Base-by-base conservation (phyloP, 2,888 invertebrate genomes). In the Harpalus rubripes region DNA sequence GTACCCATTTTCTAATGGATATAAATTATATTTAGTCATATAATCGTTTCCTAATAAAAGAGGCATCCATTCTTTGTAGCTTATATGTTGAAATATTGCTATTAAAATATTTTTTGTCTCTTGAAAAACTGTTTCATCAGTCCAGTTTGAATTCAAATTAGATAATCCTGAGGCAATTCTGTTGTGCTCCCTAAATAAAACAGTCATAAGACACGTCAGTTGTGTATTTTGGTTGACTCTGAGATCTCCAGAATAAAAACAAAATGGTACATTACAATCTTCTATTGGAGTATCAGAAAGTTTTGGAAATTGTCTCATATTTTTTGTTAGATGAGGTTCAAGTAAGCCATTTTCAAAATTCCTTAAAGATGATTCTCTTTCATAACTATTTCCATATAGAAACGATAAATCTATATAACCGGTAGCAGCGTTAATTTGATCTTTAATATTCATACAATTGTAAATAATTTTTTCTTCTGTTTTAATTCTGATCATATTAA, bases 161-260 rank as follows among this genome's bases (percentile, higher is more conserved):
- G 88, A 86, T 80, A 92, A 88, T 16, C 88, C 88, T 2, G 87
- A 87, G 12, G 92, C 91, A 6, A 92, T 86, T 58, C 91, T 88
- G 87, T 92, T 92, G 88, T 92, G 92, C 86, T 92, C 92, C 85
- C 92, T 88, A 22, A 91, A 87, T 80, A 91, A 89, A 12, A 92
- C 78, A 16, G 91, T 90, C 86, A 92, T 92, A 56, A 91, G 86
- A n/a, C 91, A 88, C 0, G 91, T 91, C 85, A 92, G 87, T 58
- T 90, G 90, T 0, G 90, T 89, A 86, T 91, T 91, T 87, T 91
- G 91, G 85, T 91, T 91, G 7, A 90, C 89, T 85, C 91, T 88
- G 1, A 87, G 86, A 86, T 91, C 91, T 86, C 91, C 91, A 91
- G 86, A 32, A 83, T 81, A 80, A 81, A 81, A 81, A 84, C 86